A percentile compares a stretch with the other conserved stretches of the same genome.
phyloP scores from a whole-genome alignment of 1,140 invertebrate genomes.

The Polyergus mexicanus region DNA sequence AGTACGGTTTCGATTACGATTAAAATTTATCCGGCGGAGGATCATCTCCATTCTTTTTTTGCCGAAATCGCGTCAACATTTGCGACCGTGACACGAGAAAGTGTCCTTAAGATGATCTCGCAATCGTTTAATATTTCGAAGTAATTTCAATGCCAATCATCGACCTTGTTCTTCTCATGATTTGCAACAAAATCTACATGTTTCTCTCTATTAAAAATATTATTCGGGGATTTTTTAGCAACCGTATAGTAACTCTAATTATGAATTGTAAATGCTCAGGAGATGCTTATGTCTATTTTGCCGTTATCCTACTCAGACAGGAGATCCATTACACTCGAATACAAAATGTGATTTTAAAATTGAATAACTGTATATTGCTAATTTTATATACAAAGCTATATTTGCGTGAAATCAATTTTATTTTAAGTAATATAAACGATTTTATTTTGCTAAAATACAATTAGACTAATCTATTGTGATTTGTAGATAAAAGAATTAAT shows the following conservation, averaged over 20 bases:
- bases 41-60: conserved; percentile 38
- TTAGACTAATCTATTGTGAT: background rate
- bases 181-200: background rate
- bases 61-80: background rate
- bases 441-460: background rate
- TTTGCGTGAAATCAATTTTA: background rate
- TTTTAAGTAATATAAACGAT: background rate
- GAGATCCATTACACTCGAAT: background rate
- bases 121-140: conserved; percentile 18
- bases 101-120: conserved; percentile 23
- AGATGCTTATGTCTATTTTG: background rate
- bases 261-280: background rate
- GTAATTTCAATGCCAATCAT: background rate
- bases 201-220: background rate
- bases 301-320: background rate
- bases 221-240: background rate
- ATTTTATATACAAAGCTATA: background rate
- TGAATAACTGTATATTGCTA: background rate
- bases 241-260: background rate
- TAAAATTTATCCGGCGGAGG: background rate
- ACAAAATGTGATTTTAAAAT: background rate
- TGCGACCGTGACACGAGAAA: conserved; percentile 11
- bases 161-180: background rate
- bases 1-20: conserved; percentile 17
- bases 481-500: background rate